Conservation (phyloP, 1,140 invertebrate genomes). For the Ylistrum balloti region DNA sequence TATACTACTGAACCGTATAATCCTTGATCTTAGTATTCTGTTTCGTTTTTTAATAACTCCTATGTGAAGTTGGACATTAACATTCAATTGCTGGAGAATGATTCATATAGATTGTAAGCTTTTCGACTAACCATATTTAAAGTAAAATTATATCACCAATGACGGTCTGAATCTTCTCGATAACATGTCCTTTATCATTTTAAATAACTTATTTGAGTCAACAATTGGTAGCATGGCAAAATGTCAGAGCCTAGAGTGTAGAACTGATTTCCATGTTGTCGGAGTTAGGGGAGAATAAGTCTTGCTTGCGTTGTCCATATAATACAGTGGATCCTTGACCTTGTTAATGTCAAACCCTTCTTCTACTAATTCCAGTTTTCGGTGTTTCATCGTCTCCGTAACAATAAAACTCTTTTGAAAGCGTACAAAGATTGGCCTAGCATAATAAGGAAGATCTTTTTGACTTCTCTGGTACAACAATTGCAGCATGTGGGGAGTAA, state of each 20-base stretch:
- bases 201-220: no score
- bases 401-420: conserved; percentile 82
- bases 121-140: no score
- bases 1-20: no score
- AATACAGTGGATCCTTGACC: conserved; percentile 92
- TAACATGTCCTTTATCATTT: no score
- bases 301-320: conserved; percentile 82
- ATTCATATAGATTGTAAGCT: no score
- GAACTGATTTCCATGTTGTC: neutral
- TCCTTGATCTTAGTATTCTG: no score
- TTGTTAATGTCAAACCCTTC: conserved; percentile 92
- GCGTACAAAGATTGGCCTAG: conserved; percentile 93
- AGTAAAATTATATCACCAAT: no score
- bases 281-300: conserved; percentile 63
- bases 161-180: no score
- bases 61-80: no score
- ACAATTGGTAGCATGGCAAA: neutral
- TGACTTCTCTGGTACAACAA: conserved; percentile 70
- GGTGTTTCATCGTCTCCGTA: conserved; percentile 75
- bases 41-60: no score
- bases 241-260: neutral
- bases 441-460: conserved; percentile 90
- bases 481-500: conserved; percentile 64
- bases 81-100: no score
- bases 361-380: conserved; percentile 87